Conservation (phyloP, 2,888 invertebrate species). For the Drosophila stalkeri region DNA sequence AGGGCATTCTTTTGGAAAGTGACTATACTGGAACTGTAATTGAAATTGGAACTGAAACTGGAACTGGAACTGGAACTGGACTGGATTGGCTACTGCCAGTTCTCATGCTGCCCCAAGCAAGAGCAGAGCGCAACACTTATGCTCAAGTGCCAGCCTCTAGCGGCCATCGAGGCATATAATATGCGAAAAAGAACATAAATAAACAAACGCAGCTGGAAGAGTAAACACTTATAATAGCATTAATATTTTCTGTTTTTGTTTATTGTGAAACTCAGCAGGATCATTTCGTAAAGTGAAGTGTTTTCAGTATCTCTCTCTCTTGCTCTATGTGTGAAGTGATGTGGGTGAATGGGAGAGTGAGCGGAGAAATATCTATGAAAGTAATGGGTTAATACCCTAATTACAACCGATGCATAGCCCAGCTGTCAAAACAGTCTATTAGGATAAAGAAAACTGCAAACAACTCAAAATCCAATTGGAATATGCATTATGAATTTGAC, state of each 20-base stretch:
- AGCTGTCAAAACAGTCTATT: conserved; percentile 6
- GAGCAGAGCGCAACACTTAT: conserved; percentile 25
- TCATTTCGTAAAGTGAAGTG: conserved; percentile 32
- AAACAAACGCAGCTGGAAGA: conserved; percentile 41
- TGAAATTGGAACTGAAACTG: conserved; percentile 30
- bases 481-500: background rate
- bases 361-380: background rate
- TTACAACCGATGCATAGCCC: background rate
- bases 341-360: conserved; percentile 35
- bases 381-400: conserved; percentile 11
- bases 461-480: background rate
- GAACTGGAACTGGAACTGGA: conserved; percentile 21
- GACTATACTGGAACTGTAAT: conserved; percentile 24
- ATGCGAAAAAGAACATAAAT: conserved; percentile 39
- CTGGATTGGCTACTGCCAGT: background rate
- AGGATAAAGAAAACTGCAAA: background rate
- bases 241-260: conserved; percentile 13
- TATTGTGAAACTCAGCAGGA: conserved; percentile 33
- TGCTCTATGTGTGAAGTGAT: conserved; percentile 53
- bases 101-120: background rate
- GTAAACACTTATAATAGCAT: conserved; percentile 20
- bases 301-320: background rate
- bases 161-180: conserved; percentile 4
- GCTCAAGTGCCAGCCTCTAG: conserved; percentile 50
- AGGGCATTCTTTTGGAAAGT: conserved; percentile 31